Conservation (phyloP, 2,888 invertebrate species). For the Allophyes oxyacanthae region DNA sequence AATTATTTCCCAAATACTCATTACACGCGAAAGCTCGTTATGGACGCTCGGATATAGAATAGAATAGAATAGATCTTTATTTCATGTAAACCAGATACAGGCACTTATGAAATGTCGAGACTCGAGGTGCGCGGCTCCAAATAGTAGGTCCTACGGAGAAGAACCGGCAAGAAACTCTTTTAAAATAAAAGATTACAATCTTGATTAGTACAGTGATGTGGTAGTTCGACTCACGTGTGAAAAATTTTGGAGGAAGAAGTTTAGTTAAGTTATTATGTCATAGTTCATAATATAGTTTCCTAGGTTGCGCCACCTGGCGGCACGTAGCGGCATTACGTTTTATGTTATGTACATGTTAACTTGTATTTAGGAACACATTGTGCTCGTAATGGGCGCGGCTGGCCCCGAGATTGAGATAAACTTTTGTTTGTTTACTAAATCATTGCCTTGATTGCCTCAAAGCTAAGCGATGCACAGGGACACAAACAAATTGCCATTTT, state of each 20-base stretch:
- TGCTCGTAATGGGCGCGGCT: conserved; percentile 37
- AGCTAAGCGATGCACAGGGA: background rate
- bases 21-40: too few species aligned
- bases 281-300: conserved; percentile 45
- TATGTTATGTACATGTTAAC: conserved; percentile 45
- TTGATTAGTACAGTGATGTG: too few species aligned
- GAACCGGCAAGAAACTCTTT: too few species aligned
- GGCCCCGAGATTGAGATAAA: conserved; percentile 51
- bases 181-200: too few species aligned
- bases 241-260: conserved; percentile 19
- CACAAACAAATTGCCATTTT: background rate
- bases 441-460: conserved; percentile 21
- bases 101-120: too few species aligned
- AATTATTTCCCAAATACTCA: too few species aligned
- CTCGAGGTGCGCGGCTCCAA: too few species aligned
- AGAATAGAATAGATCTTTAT: too few species aligned
- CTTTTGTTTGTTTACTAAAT: conserved; percentile 43
- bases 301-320: conserved; percentile 46
- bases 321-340: conserved; percentile 50
- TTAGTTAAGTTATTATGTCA: conserved; percentile 20
- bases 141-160: too few species aligned
- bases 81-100: too few species aligned
- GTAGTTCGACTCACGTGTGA: background rate
- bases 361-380: conserved; percentile 48
- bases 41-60: too few species aligned